Evolutionary conservation across 2,113 vertebrate species (phyloP).

Genomic region (Cebidichthys violaceus): DNA sequence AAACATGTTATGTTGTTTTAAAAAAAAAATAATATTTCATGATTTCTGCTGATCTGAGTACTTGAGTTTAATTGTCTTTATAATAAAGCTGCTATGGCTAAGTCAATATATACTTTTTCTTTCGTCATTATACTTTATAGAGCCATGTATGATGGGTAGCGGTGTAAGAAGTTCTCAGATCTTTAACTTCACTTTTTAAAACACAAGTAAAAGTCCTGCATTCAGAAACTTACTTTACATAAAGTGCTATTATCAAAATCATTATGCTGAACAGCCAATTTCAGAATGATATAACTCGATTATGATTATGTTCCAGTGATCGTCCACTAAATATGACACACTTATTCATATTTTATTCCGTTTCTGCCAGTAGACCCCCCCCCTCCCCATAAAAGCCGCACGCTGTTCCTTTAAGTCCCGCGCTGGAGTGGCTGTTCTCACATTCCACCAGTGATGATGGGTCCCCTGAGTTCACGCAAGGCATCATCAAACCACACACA

Average conservation of each 20-base stretch:
- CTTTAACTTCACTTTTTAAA: neutral
- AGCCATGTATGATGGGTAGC: neutral
- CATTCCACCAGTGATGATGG: neutral
- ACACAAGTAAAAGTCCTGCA: neutral
- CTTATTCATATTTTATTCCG: neutral
- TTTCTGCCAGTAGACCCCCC: neutral
- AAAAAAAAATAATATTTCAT: too few species aligned
- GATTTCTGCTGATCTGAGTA: neutral
- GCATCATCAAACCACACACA: neutral
- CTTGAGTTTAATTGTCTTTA: neutral
- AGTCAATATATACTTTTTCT: neutral
- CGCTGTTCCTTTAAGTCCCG: neutral
- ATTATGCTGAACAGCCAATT: neutral
- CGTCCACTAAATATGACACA: neutral
- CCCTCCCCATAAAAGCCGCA: neutral
- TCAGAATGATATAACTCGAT: neutral
- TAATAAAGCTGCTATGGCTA: neutral
- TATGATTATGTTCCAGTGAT: neutral
- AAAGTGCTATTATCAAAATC: neutral
- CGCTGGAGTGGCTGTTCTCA: too few species aligned
- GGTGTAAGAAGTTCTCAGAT: neutral
- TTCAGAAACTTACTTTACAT: neutral
- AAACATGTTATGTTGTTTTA: constrained; percentile 52
- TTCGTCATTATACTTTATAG: neutral
- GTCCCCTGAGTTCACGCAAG: neutral